Evolutionary conservation across 2,888 invertebrate species (phyloP).

Genomic region (Iselma pallidipennis): DNA sequence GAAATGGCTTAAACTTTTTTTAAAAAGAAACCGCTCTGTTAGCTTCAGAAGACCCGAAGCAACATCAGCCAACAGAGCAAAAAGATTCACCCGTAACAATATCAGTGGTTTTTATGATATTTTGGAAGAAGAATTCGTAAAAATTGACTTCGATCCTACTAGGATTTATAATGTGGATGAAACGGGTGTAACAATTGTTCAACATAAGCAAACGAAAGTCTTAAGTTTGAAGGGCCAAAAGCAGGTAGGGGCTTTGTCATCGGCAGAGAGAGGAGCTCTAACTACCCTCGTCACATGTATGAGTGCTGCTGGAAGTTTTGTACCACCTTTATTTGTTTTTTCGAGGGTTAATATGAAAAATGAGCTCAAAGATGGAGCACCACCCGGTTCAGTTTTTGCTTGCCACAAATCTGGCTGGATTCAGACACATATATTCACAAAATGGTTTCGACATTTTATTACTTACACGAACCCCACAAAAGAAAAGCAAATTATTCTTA

Average conservation of each 20-base stretch:
- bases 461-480: conserved; percentile 19
- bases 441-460: conserved; percentile 44
- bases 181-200: too few species aligned
- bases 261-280: conserved; percentile 34
- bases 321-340: conserved; percentile 48
- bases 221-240: neutral
- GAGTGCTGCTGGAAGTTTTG: conserved; percentile 40
- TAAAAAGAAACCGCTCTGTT: too few species aligned
- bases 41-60: too few species aligned
- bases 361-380: conserved; percentile 42
- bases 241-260: neutral
- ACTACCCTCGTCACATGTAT: conserved; percentile 40
- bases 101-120: too few species aligned
- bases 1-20: too few species aligned
- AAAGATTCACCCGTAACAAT: too few species aligned
- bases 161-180: too few species aligned
- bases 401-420: conserved; percentile 40
- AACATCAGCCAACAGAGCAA: too few species aligned
- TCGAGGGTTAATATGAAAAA: conserved; percentile 41
- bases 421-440: conserved; percentile 40
- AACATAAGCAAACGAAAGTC: conserved; percentile 27
- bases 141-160: too few species aligned
- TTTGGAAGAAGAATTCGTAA: too few species aligned
- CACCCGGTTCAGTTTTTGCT: conserved; percentile 37
- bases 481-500: conserved; percentile 32